Conservation (phyloP, 1,140 invertebrate genomes). For the Homarus americanus region DNA sequence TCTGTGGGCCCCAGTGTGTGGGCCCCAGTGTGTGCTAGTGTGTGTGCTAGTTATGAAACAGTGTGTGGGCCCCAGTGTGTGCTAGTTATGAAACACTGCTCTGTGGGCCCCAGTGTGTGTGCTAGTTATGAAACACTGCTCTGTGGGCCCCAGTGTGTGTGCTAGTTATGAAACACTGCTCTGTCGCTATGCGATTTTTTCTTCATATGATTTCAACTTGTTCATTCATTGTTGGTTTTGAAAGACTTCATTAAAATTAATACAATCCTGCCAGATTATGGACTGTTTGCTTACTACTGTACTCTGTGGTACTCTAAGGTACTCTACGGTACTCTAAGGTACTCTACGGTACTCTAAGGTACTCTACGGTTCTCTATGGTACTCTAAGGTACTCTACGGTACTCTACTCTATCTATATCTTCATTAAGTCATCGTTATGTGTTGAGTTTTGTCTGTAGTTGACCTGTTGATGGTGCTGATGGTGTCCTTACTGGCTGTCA, state of each 20-base stretch:
- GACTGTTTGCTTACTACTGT: constrained; percentile 38
- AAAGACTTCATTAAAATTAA: constrained; percentile 23
- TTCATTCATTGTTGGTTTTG: not conserved
- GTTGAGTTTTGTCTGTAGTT: not conserved
- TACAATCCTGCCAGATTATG: constrained; percentile 54
- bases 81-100: too few species aligned
- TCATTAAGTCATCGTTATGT: not conserved
- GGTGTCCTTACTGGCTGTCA: too few species aligned
- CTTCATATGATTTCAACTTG: constrained; percentile 18
- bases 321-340: too few species aligned
- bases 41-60: too few species aligned
- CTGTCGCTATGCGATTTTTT: constrained; percentile 53
- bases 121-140: too few species aligned
- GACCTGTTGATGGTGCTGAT: too few species aligned
- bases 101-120: not conserved
- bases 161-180: constrained; percentile 52
- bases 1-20: too few species aligned
- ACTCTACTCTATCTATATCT: constrained; percentile 25
- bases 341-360: too few species aligned
- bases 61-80: not conserved
- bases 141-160: constrained; percentile 9
- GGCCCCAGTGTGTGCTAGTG: too few species aligned
- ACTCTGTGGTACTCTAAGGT: too few species aligned
- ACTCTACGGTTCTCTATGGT: too few species aligned
- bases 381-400: too few species aligned